Base-by-base conservation (phyloP, 1,140 invertebrate genomes). In the Rhagoletis zephyria region DNA sequence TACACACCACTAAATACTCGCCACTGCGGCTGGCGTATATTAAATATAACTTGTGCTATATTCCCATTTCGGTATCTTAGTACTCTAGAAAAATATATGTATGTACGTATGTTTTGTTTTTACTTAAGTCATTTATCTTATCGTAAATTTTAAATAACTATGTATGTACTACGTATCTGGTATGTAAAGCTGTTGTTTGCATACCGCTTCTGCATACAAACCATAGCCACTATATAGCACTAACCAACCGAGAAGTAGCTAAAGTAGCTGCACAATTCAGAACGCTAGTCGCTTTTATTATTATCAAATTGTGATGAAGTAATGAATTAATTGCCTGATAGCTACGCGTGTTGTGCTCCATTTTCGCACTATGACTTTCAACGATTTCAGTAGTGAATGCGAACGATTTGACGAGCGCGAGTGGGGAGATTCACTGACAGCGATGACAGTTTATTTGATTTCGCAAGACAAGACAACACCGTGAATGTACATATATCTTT, bases 91-190 rank as follows among this genome's bases (percentile, higher is more conserved):
- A 14, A 81, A 48, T 81, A 30, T 16, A 48, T 3, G 74, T 56
- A n/a, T 9, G 16, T n/a, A n/a, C n/a, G n/a, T n/a, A n/a, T n/a
- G n/a, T n/a, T n/a, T 19, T 56, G 51, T 56, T 81, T 48, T 81
- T 70, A 70, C 67, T 70, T 81, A 81, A 81, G n/a, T 59, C 42
- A 56, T n/a, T 81, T 81, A 81, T 81, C 74, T 81, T 81, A 81
- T 81, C 74, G n/a, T 30, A 40, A 63, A n/a, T 63, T 63, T 63
- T 63, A n/a, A 16, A 40, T 67, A 16, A 67, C n/a, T 67, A 64
- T 5, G 63, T n/a, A n/a, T n/a, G n/a, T n/a, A n/a, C n/a, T n/a
- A n/a, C n/a, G n/a, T 63, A 63, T 16, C 10, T 51, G 19, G 2
- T 70, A 19, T 81, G 48, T 81, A 9, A 56, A 56, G 45, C 3